phyloP scores from a whole-genome alignment of 2,797 vertebrate species.

The Geotrypetes seraphini region DNA sequence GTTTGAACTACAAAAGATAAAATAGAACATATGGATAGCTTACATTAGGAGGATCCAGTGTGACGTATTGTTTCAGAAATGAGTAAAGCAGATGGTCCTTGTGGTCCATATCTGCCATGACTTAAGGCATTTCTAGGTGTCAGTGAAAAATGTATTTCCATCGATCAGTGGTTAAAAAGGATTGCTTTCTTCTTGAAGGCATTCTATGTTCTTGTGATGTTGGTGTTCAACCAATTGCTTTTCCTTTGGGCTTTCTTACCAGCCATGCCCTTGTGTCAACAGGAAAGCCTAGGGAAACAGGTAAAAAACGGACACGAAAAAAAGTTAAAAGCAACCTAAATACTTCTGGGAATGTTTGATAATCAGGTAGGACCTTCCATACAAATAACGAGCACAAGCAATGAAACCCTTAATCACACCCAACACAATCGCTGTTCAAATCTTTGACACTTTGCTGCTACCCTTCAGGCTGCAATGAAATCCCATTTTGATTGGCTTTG shows the following conservation, averaged over 20 bases:
- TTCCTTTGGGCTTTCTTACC: constrained; percentile 46
- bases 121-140: too few species aligned
- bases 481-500: constrained; percentile 52
- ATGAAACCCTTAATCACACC: constrained; percentile 43
- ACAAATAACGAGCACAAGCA: constrained; percentile 37
- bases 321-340: constrained; percentile 84
- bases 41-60: too few species aligned
- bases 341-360: constrained; percentile 63
- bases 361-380: constrained; percentile 83
- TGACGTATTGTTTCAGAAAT: too few species aligned
- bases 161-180: too few species aligned
- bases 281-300: constrained; percentile 89
- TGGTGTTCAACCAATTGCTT: constrained; percentile 25
- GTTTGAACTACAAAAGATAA: too few species aligned
- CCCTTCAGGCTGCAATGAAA: constrained; percentile 38
- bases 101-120: too few species aligned
- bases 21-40: too few species aligned
- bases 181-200: too few species aligned
- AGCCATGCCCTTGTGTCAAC: constrained; percentile 78
- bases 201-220: too few species aligned
- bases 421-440: constrained; percentile 48
- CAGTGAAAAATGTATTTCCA: too few species aligned
- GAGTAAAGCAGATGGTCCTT: too few species aligned
- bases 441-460: constrained; percentile 45
- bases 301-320: constrained; percentile 95